Percentiles rank a stretch among this genome's conserved stretches.
Evolutionary conservation across 2,113 vertebrate genomes (phyloP).

Genomic region (Chrysemys picta): DNA sequence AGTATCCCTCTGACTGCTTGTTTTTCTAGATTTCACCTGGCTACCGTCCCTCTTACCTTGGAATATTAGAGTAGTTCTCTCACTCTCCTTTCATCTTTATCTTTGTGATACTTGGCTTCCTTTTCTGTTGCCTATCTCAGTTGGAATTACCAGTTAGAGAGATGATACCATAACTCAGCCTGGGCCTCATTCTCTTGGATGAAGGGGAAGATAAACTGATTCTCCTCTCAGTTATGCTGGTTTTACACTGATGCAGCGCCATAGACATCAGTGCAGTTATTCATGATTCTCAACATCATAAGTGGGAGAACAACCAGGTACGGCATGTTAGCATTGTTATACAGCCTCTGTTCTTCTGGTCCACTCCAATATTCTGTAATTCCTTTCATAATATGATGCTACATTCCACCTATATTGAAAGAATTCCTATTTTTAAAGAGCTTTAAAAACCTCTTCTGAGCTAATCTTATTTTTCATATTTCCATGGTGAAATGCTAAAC

Average conservation of each 20-base stretch:
- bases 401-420: too few relatives aligned
- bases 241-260: neutral
- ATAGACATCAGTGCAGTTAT: neutral
- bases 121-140: neutral
- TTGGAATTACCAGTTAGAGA: neutral
- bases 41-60: neutral
- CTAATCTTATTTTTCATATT: too few relatives aligned
- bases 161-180: neutral
- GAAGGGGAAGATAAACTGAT: neutral
- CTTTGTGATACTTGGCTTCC: constrained; percentile 22
- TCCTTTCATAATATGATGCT: too few relatives aligned
- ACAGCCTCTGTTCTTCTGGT: too few relatives aligned
- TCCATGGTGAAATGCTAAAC: too few relatives aligned
- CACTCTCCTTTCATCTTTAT: neutral
- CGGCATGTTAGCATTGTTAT: too few relatives aligned
- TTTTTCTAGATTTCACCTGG: neutral
- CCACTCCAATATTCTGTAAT: too few relatives aligned
- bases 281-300: neutral
- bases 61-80: neutral
- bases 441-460: too few relatives aligned
- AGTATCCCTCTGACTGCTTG: neutral
- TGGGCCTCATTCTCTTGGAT: neutral
- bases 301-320: neutral
- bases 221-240: neutral
- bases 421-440: too few relatives aligned